Base-by-base conservation (phyloP, 2,113 vertebrate species). In the Bos indicus region DNA sequence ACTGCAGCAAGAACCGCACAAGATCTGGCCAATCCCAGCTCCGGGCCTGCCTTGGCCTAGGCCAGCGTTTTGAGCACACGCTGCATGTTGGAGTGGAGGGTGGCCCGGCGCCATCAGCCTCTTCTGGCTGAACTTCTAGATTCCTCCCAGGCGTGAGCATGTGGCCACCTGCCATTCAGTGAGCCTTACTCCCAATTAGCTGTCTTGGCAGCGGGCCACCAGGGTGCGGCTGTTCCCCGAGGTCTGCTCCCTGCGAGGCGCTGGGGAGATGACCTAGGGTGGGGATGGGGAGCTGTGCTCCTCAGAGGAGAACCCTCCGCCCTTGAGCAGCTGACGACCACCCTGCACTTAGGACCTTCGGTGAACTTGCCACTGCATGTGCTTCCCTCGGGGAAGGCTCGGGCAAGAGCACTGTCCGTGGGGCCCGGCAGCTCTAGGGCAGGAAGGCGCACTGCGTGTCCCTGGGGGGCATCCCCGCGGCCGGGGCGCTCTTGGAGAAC, bases 401-500 rank as follows among this genome's bases (percentile, higher is more conserved):
- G 0, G 13, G 13, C 36, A 0, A 3, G 30, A 2, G 36, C 3
- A 17, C 88, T 30, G 0, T n/a, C 54, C 3, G 10, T 6, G 21
- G 71, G 36, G 36, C 36, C 19, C 3, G 46, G 16, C 11, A 19
- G 17, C 10, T 17, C 60, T 98, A 99, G 13, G 99, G 99, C 98
- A 99, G 98, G 98, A 99, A 99, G 19, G 98, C 80, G 96, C 99
- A 98, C 91, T 99, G 98, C 0, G 98, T 95, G 71, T 98, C 87
- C 98, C 98, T 99, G 95, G 98, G 98, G 57, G 97, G 97, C 95
- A 98, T 74, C 77, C 94, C 82, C 89, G 98, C 96, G 8, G 98
- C 95, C 94, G 99, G 95, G n/a, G 96, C 92, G 95, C 99, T 99
- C 98, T 99, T 99, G 43, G 98, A 98, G 54, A 99, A 98, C 13